Base-by-base conservation (phyloP, 2,888 invertebrate species). In the Dorcus parallelipipedus region DNA sequence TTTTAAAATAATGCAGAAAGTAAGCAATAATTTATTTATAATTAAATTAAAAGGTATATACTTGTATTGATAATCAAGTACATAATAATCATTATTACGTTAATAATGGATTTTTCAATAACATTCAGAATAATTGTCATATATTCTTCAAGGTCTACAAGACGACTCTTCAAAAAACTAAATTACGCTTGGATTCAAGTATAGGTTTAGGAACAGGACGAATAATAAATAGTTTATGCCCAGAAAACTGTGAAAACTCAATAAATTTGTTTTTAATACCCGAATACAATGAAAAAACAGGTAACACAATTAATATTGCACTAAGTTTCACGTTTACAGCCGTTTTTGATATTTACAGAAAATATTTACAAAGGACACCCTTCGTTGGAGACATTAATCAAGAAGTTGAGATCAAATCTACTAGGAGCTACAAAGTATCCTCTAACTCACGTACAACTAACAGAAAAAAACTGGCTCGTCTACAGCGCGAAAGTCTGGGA, bases 401-500 rank as follows among this genome's bases (percentile, higher is more conserved):
- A 84, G 56, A 83, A 86, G 45, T 79, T 93, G 8, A 82, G 87
- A 42, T 85, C 85, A 70, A 88, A 90, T 79, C 80, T 92, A 40
- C 81, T 88, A 26, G 86, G 91, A 3, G 84, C 88, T 33, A 82
- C 86, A 49, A 82, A 88, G 62, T 86, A 85, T 71, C 84, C 86
- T 43, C 81, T 93, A 64, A 89, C 90, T 0, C 89, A 89, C 64
- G 84, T 88, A 6, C 83, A 86, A 60, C 79, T 92, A 10, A 88
- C 90, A 0, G 93, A 93, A 74, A 89, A 86, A 73, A 90, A 89
- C 67, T 93, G 93, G 93, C 86, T 89, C 72, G 87, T 90, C 65
- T 93, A 90, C 78, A 89, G 90, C 72, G 85, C 83, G 47, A 90
- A 90, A 77, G 89, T 90, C 1, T 91, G 92, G 90, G 93, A 94